phyloP scores from a whole-genome alignment of 1,140 invertebrate genomes.

The Phortica variegata region DNA sequence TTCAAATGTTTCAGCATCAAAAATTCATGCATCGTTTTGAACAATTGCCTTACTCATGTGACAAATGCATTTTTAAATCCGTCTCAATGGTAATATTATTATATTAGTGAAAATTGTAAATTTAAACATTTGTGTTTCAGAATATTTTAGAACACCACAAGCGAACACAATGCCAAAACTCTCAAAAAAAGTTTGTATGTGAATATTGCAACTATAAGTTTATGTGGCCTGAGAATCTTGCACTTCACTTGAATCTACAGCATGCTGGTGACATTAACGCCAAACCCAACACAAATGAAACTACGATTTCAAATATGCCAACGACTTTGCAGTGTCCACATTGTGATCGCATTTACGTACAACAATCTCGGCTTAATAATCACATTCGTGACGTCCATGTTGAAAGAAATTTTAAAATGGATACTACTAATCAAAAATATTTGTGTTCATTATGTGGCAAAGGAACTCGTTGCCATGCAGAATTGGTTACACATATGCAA shows the following conservation, averaged over 20 bases:
- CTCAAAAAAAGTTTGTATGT: conserved; percentile 40
- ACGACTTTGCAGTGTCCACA: conserved; percentile 52
- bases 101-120: not conserved
- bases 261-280: conserved; percentile 34
- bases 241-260: conserved; percentile 55
- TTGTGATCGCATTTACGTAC: conserved; percentile 3
- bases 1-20: conserved; percentile 20
- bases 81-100: conserved; percentile 1
- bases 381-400: not conserved
- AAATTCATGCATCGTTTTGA: conserved; percentile 13
- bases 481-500: conserved; percentile 62
- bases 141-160: conserved; percentile 15
- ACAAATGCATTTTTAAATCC: conserved; percentile 13
- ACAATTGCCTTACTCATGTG: conserved; percentile 12
- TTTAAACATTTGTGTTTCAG: conserved; percentile 3
- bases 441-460: conserved; percentile 60
- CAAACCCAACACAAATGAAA: conserved; percentile 28
- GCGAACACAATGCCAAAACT: conserved; percentile 14
- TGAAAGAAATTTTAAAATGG: not conserved
- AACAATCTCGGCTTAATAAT: not conserved
- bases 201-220: conserved; percentile 55
- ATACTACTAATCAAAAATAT: not conserved
- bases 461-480: conserved; percentile 59
- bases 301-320: conserved; percentile 58
- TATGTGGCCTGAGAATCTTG: conserved; percentile 56